Base-by-base conservation (phyloP, 1,140 invertebrate genomes). In the Saccostrea echinata region DNA sequence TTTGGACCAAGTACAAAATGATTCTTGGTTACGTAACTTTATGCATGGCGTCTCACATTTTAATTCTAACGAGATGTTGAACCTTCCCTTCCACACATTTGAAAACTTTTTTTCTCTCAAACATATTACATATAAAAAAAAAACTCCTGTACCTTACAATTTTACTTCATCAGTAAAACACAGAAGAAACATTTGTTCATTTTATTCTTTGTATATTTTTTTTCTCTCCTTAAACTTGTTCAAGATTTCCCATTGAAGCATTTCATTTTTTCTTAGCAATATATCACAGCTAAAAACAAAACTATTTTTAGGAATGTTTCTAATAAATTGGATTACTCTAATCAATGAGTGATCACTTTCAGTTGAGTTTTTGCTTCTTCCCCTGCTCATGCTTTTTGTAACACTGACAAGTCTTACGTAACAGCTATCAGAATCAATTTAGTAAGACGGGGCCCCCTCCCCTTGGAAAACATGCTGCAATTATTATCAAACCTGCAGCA, bases 341-440 rank as follows among this genome's bases (percentile, higher is more conserved):
- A 71, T 71, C 64, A 71, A 71, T 71, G 27, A 30, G 68, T 24
- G 30, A 33, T 76, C 27, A 76, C 11, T 76, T 76, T 76, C 27
- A 12, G 13, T 16, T n/a, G 6, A 76, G 43, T 61, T 61, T 6
- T 21, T 61, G 55, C 55, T 18, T 18, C 55, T 76, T 33, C 16
- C 68, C 33, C 13, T 0, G 16, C 27, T 30, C 16, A 0, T 76
- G 68, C 27, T 76, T 76, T 76, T 76, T 76, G 68, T 76, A 33
- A 76, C 68, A 30, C 68, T 76, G 68, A 76, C 68, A 76, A 16
- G 68, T 76, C 68, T 76, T 76, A 27, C 68, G 27, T 76, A 76
- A 76, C 68, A 76, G 27, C 68, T 33, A 33, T 76, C 68, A 76
- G 68, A 76, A 76, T 27, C 68, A 30, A 76, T 76, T 33, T 76